These are phyloP conservation scores for Phalacrocorax aristotelis DNA, from an alignment of 2,113 vertebrate species.

Conservation along the genomic window DNA sequence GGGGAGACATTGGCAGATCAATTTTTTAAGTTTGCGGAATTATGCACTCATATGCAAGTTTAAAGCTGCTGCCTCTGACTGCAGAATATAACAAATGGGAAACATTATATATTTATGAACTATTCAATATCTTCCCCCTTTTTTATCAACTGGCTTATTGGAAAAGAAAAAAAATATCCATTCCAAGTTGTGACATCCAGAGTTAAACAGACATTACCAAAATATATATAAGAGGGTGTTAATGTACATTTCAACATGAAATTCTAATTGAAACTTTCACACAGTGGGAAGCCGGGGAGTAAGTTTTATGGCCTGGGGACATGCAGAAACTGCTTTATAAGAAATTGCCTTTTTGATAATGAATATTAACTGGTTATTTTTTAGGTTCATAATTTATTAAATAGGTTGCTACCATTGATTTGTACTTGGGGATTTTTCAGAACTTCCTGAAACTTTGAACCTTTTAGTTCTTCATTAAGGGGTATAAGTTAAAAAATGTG, in stretches of 20 bases:
- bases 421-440: constrained; percentile 57
- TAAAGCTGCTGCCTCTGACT: constrained; percentile 54
- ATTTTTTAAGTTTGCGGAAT: constrained; percentile 72
- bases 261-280: constrained; percentile 58
- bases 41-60: constrained; percentile 58
- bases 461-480: constrained; percentile 48
- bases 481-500: constrained; percentile 31
- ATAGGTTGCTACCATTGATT: constrained; percentile 56
- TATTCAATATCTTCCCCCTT: constrained; percentile 3
- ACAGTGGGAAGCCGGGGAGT: background rate
- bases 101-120: constrained; percentile 67
- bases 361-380: constrained; percentile 59
- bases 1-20: constrained; percentile 62
- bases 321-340: constrained; percentile 27
- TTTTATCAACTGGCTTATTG: constrained; percentile 36
- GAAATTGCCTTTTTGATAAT: constrained; percentile 53
- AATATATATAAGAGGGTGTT: constrained; percentile 46
- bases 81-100: constrained; percentile 59
- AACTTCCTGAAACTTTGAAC: constrained; percentile 47
- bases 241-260: constrained; percentile 41
- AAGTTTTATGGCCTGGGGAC: constrained; percentile 34
- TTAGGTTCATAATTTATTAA: constrained; percentile 61
- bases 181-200: background rate
- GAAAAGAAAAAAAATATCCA: background rate
- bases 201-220: constrained; percentile 46